Conservation (phyloP, 2,797 vertebrate species). For the Rhinatrema bivittatum region DNA sequence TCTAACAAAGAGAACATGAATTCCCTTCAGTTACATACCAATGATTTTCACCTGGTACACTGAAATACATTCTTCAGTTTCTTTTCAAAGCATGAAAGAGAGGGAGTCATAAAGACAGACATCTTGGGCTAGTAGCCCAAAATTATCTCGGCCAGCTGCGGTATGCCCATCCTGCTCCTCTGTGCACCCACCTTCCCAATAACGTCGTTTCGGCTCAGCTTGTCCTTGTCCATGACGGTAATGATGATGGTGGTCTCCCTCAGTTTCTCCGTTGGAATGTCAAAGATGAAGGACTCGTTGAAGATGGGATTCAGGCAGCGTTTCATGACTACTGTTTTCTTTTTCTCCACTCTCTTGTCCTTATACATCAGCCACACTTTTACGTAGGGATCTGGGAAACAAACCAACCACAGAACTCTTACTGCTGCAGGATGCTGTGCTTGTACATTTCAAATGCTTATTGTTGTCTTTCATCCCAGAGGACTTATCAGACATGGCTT, state of each 20-base stretch:
- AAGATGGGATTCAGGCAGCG: slow-evolving; percentile 94
- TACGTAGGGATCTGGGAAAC: slow-evolving; percentile 84
- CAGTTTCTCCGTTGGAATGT: slow-evolving; percentile 92
- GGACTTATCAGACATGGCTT: no score
- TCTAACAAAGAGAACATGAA: no score
- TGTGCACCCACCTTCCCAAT: slow-evolving; percentile 83
- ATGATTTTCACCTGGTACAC: no score
- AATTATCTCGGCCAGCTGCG: no score
- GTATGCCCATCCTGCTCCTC: background rate
- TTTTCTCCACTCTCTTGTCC: slow-evolving; percentile 97
- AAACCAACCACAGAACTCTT: background rate
- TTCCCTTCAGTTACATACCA: no score
- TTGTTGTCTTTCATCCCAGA: no score
- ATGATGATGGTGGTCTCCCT: slow-evolving; percentile 97
- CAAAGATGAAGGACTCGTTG: slow-evolving; percentile 96
- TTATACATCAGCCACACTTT: slow-evolving; percentile 99
- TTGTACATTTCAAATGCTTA: no score
- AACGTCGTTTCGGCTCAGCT: slow-evolving; percentile 95
- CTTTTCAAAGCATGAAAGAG: no score
- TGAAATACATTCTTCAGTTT: no score
- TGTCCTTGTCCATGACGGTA: slow-evolving; percentile 99
- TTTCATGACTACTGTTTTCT: slow-evolving; percentile 98
- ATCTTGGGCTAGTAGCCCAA: no score
- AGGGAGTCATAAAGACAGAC: no score
- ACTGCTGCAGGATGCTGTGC: no score